Evolutionary conservation across 2,888 invertebrate genomes (phyloP), one percentile per base, ranked within the genome.

Genomic region (Acanthopleura granulata): DNA sequence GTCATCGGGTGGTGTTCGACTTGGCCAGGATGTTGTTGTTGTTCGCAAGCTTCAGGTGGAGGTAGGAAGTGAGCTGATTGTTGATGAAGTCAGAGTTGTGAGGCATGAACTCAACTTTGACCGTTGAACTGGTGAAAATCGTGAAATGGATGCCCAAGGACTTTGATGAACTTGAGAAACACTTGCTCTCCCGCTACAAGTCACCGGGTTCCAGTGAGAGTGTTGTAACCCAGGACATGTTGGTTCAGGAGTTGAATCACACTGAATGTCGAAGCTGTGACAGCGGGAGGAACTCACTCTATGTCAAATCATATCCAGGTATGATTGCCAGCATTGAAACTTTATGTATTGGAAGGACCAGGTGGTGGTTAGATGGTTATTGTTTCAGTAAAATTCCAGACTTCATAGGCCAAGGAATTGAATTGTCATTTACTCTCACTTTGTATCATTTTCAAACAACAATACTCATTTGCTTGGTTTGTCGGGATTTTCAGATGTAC

Each of bases 231-330:
- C 85, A 85, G 78, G 81, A 87, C 75, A 84, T 82, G 40, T 79
- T 89, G 18, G 72, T 79, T 1, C 82, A 81, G 6, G 85, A 84
- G 74, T 78, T 90, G 30, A 89, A 89, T 77, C 82, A 30, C 87
- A 87, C 77, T 89, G 88, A 79, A 89, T 89, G 89, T 88, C 89
- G 77, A 83, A 85, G 40, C 77, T 90, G 40, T 76, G 89, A 29
- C 81, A 87, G 40, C 75, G 88, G 69, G 90, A 90, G 76, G 89
- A 90, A 76, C 82, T 89, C 62, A 85, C 85, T 0, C 78, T 88
- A 57, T 84, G 86, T 72, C 82, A 84, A 61, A 84, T 88, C 40
- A 87, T 89, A 62, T 83, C 88, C 40, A 85, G 84, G 89, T 89
- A 76, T 74, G 74, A n/a, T 15, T 40, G 9, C 9, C 40, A 40